phyloP scores from a whole-genome alignment of 2,113 vertebrate genomes.

The Chamaea fasciata region DNA sequence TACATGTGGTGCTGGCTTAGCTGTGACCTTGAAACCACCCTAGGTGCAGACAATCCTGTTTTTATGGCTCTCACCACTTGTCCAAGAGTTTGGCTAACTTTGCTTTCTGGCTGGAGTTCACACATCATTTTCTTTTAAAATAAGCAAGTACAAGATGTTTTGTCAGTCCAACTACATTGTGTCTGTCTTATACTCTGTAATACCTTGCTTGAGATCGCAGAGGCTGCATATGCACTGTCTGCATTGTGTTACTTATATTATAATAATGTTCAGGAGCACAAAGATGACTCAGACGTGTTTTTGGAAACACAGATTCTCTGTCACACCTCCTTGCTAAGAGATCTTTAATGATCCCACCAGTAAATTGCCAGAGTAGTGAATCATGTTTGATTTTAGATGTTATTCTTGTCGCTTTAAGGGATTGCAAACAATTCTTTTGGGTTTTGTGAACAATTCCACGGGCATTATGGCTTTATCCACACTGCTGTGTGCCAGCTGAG shows the following conservation, averaged over 20 bases:
- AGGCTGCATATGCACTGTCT: background rate
- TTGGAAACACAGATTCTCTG: background rate
- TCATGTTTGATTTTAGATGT: background rate
- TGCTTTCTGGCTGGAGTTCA: background rate
- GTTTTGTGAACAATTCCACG: background rate
- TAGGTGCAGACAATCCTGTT: background rate
- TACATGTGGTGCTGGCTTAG: background rate
- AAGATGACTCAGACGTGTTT: background rate
- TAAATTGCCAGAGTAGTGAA: background rate
- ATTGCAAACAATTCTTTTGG: background rate
- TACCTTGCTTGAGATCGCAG: background rate
- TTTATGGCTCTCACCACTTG: background rate
- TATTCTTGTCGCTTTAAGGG: background rate
- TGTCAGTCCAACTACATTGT: background rate
- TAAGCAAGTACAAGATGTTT: background rate
- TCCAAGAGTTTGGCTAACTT: background rate
- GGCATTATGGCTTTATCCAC: background rate
- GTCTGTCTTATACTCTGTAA: background rate
- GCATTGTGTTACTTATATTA: background rate
- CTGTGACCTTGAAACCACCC: background rate
- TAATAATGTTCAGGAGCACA: background rate
- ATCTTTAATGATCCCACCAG: background rate
- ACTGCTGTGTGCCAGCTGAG: background rate
- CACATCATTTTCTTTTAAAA: background rate
- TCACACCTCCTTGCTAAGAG: background rate